Evolutionary conservation across 2,797 vertebrate genomes (phyloP).

Genomic region (Lepidocolaptes lacrymiger): DNA sequence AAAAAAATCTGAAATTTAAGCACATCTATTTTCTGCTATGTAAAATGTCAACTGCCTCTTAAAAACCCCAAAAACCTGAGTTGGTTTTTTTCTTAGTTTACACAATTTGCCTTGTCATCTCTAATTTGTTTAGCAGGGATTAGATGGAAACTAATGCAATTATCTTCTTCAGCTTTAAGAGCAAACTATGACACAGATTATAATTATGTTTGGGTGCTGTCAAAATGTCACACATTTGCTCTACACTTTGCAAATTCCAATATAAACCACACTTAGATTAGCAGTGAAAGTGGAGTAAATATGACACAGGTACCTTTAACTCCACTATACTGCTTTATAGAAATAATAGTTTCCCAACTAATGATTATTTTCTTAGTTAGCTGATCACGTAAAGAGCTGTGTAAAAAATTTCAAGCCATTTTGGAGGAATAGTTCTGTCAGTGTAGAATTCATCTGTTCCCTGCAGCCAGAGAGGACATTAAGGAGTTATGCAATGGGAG

Average conservation of each 20-base stretch:
- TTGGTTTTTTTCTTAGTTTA: neutral
- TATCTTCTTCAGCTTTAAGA: neutral
- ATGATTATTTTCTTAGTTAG: neutral
- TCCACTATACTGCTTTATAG: neutral
- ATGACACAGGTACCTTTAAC: neutral
- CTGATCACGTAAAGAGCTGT: neutral
- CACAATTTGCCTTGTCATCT: slow-evolving; percentile 65
- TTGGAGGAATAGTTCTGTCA: neutral
- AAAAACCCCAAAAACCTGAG: neutral
- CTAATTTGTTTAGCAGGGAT: slow-evolving; percentile 60
- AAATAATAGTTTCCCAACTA: neutral
- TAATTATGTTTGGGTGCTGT: neutral
- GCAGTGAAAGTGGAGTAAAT: neutral
- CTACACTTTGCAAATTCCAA: neutral
- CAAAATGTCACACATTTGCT: neutral
- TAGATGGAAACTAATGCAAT: slow-evolving; percentile 41
- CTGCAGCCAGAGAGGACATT: neutral
- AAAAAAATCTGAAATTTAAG: neutral
- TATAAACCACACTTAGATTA: neutral
- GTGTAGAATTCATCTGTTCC: neutral
- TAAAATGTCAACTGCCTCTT: neutral
- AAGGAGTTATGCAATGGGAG: neutral
- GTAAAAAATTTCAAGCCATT: neutral
- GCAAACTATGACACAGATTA: slow-evolving; percentile 24
- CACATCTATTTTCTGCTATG: neutral